Percentiles rank a stretch among this genome's conserved stretches.
phyloP scores from a whole-genome alignment of 1,140 invertebrate species.

The Calycopis cecrops region DNA sequence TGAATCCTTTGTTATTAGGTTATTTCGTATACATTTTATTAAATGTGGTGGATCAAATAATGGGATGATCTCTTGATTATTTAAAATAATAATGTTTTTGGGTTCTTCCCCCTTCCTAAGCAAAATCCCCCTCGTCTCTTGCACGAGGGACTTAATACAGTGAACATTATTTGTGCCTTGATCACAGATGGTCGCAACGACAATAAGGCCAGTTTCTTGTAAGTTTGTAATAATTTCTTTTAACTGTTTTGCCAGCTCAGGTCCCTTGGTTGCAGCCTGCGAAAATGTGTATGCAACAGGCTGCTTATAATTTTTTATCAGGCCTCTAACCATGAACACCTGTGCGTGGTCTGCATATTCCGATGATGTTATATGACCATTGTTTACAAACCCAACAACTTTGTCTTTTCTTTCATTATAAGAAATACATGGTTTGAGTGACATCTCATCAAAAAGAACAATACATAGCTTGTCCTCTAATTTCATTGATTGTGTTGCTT shows the following conservation, averaged over 20 bases:
- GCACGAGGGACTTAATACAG: constrained; percentile 33
- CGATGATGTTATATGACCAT: not conserved
- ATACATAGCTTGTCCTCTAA: not conserved
- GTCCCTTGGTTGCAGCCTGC: too few relatives aligned
- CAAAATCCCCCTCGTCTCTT: constrained; percentile 18
- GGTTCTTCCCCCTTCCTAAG: constrained; percentile 25
- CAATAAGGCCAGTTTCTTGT: too few relatives aligned
- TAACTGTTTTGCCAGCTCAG: too few relatives aligned
- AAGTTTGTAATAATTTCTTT: too few relatives aligned
- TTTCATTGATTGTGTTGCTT: not conserved
- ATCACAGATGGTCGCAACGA: too few relatives aligned
- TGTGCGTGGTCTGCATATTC: not conserved
- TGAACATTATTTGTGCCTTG: too few relatives aligned
- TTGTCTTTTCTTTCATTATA: constrained; percentile 7
- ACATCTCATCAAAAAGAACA: constrained; percentile 3
- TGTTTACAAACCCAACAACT: constrained; percentile 9
- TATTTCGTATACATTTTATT: constrained; percentile 29
- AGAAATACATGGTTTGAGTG: not conserved
- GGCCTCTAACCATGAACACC: not conserved
- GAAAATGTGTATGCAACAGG: too few relatives aligned
- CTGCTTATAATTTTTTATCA: too few relatives aligned
- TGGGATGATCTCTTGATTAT: constrained; percentile 22
- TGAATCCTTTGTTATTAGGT: constrained; percentile 36
- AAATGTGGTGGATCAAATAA: constrained; percentile 17
- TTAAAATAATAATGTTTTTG: constrained; percentile 23